These are phyloP conservation scores for Engraulis encrasicolus DNA, from an alignment of 2,113 vertebrate species.

Conservation along the genomic window DNA sequence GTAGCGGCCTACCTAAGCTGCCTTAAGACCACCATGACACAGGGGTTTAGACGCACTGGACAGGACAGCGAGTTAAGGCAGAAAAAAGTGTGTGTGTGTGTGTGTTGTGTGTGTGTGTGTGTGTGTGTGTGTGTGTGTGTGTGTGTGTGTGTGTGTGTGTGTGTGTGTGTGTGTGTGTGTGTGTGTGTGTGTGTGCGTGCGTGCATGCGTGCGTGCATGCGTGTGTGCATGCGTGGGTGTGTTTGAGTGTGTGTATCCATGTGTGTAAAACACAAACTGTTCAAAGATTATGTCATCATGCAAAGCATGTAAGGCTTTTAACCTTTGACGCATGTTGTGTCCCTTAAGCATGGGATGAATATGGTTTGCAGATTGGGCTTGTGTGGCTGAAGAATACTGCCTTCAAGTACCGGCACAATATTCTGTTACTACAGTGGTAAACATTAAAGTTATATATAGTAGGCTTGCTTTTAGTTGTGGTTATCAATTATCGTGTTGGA, in stretches of 20 bases:
- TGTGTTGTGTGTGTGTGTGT: slow-evolving; percentile 1
- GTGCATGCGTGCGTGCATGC: not conserved
- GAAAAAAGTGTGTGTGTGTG: not conserved
- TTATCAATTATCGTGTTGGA: too few species aligned
- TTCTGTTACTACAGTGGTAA: not conserved
- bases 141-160: slow-evolving; percentile 1
- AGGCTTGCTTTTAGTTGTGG: too few species aligned
- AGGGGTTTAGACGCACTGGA: not conserved
- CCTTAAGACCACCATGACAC: not conserved
- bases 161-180: not conserved
- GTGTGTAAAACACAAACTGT: too few species aligned
- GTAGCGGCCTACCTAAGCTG: not conserved
- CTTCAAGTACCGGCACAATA: not conserved
- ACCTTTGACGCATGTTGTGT: not conserved
- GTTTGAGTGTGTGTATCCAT: not conserved
- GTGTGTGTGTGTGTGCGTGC: not conserved
- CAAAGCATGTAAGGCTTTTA: not conserved
- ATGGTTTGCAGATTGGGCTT: not conserved
- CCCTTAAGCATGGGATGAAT: not conserved
- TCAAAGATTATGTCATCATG: not conserved
- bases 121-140: not conserved
- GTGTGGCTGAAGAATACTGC: not conserved
- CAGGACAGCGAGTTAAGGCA: not conserved
- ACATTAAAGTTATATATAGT: not conserved
- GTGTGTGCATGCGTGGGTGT: not conserved